These are phyloP conservation scores for Florisuga fusca DNA, from an alignment of 2,797 vertebrate genomes.

Conservation along the genomic window DNA sequence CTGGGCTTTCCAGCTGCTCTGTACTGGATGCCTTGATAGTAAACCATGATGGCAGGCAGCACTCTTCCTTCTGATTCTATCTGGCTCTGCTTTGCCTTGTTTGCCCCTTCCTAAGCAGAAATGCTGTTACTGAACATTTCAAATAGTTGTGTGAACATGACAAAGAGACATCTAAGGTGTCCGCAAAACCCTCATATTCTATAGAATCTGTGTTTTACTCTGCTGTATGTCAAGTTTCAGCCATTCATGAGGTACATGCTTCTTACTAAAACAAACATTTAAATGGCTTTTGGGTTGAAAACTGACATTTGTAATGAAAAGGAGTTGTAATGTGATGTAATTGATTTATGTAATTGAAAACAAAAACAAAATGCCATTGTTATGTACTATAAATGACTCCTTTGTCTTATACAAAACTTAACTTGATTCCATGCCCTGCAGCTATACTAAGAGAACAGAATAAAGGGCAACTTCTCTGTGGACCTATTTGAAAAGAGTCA, in stretches of 20 bases:
- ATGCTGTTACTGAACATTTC: neutral
- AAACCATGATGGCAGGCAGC: neutral
- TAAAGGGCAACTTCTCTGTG: conserved; percentile 2
- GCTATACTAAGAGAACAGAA: conserved; percentile 10
- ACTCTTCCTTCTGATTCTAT: neutral
- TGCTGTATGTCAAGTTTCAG: neutral
- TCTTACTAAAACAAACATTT: neutral
- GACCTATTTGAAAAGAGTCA: neutral
- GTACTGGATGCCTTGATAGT: neutral
- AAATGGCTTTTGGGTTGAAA: neutral
- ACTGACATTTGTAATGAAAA: neutral
- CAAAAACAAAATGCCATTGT: conserved; percentile 14
- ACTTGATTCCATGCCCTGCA: conserved; percentile 46
- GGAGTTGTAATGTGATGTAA: conserved; percentile 20
- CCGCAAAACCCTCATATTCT: neutral
- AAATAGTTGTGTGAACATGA: rapidly evolving
- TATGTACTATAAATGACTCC: neutral
- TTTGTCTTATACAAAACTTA: conserved; percentile 35
- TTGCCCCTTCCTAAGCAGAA: neutral
- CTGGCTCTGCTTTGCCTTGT: neutral
- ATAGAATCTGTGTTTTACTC: neutral
- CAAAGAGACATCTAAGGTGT: neutral
- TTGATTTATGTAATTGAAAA: conserved; percentile 42
- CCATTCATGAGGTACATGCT: neutral
- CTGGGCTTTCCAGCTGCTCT: neutral